phyloP scores from a whole-genome alignment of 1,140 invertebrate genomes.

The Melitaea cinxia region DNA sequence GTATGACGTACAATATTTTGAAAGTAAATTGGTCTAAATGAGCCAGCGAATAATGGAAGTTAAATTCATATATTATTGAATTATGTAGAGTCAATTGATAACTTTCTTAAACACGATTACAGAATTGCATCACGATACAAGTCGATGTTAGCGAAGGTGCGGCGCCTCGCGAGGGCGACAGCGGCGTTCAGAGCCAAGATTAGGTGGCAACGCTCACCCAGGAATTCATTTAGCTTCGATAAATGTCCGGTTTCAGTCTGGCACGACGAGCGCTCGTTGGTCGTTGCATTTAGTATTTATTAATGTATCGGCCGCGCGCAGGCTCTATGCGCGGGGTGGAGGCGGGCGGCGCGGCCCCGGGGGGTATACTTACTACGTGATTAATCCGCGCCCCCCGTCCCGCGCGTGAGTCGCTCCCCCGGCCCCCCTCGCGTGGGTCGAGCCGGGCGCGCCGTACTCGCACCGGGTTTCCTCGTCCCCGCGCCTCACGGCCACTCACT shows the following conservation, averaged over 20 bases:
- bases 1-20: neutral
- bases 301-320: slow-evolving; percentile 73
- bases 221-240: slow-evolving; percentile 77
- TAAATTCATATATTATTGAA: slow-evolving; percentile 22
- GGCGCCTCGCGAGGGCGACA: slow-evolving; percentile 47
- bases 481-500: slow-evolving; percentile 79
- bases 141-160: slow-evolving; percentile 49
- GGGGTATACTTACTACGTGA: slow-evolving; percentile 79
- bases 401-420: slow-evolving; percentile 35
- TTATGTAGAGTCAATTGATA: slow-evolving; percentile 30
- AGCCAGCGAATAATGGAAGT: slow-evolving; percentile 16
- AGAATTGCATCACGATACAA: slow-evolving; percentile 61
- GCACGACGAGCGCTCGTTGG: slow-evolving; percentile 69
- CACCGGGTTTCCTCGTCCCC: slow-evolving; percentile 78
- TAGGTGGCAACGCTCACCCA: slow-evolving; percentile 76
- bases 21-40: slow-evolving; percentile 20
- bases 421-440: slow-evolving; percentile 46
- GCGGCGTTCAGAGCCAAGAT: slow-evolving; percentile 51
- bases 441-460: slow-evolving; percentile 69
- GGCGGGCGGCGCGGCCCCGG: slow-evolving; percentile 53
- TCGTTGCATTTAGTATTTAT: slow-evolving; percentile 78
- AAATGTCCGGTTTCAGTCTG: slow-evolving; percentile 80
- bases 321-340: slow-evolving; percentile 63
- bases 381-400: slow-evolving; percentile 68
- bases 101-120: slow-evolving; percentile 47